Evolutionary conservation across 2,888 invertebrate species (phyloP).

Genomic region (Carpatolechia fugitivella): DNA sequence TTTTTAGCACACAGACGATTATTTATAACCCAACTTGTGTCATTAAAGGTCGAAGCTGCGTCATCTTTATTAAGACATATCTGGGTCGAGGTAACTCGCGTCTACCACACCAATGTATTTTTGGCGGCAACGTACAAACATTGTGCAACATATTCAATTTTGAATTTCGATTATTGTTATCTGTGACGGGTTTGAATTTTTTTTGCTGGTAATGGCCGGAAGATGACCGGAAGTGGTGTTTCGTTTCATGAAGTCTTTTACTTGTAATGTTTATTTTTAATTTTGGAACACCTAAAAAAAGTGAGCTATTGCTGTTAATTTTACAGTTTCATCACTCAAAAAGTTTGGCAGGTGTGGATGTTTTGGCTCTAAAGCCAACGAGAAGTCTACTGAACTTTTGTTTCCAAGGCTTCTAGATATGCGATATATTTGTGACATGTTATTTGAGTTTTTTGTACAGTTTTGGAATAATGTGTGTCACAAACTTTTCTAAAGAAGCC

Average conservation of each 20-base stretch:
- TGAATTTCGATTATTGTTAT: conserved; percentile 30
- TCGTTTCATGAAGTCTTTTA: neutral
- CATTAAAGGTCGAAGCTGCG: conserved; percentile 17
- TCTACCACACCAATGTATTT: conserved; percentile 52
- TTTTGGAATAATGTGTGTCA: conserved; percentile 2
- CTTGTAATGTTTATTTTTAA: no score
- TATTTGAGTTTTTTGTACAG: neutral
- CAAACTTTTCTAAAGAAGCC: conserved; percentile 44
- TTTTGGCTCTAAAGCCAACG: neutral
- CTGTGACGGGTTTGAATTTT: neutral
- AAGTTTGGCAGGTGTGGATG: neutral
- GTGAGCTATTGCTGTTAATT: neutral
- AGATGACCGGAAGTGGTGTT: neutral
- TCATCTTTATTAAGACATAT: conserved; percentile 34
- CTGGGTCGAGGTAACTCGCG: conserved; percentile 60
- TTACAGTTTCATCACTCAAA: neutral
- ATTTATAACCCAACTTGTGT: conserved; percentile 14
- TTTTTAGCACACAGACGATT: conserved; percentile 6
- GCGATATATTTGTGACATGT: conserved; percentile 7
- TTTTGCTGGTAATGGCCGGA: no score
- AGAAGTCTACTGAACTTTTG: neutral
- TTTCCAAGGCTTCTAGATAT: conserved; percentile 7
- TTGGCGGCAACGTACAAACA: conserved; percentile 36
- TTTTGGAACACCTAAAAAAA: no score
- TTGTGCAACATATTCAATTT: conserved; percentile 52